phyloP scores from a whole-genome alignment of 2,113 vertebrate species.

The Perognathus longimembris region DNA sequence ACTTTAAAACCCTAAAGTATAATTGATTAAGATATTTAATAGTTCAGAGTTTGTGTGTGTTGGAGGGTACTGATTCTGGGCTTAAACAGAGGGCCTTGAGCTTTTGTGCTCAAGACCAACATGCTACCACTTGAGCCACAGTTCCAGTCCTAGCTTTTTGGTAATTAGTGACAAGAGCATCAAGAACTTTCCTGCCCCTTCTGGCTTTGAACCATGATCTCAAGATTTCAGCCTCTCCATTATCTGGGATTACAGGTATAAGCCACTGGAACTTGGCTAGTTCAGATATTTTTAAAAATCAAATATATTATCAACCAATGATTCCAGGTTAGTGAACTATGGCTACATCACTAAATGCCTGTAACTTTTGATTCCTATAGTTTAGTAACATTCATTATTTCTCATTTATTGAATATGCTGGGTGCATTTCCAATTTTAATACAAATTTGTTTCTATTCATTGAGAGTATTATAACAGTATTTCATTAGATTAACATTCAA shows the following conservation, averaged over 20 bases:
- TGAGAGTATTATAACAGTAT: slow-evolving; percentile 25
- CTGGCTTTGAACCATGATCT: no score
- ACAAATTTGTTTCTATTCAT: slow-evolving; percentile 56
- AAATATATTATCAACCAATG: slow-evolving; percentile 14
- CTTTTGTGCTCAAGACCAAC: no score
- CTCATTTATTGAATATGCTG: not conserved
- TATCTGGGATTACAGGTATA: no score
- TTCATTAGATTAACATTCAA: slow-evolving; percentile 61
- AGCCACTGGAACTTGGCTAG: not conserved
- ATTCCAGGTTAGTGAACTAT: slow-evolving; percentile 44
- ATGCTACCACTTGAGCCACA: no score
- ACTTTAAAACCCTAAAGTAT: slow-evolving; percentile 55
- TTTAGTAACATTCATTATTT: slow-evolving; percentile 25
- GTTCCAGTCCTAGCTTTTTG: no score
- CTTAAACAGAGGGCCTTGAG: no score
- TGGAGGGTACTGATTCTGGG: no score
- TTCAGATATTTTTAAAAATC: slow-evolving; percentile 52
- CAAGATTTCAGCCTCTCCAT: no score
- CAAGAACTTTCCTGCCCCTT: no score
- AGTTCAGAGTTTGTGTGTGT: not conserved
- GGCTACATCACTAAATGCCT: slow-evolving; percentile 18
- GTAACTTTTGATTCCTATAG: slow-evolving; percentile 45
- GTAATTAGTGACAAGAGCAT: no score
- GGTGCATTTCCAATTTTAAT: slow-evolving; percentile 62
- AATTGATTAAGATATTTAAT: slow-evolving; percentile 47